A percentile compares a stretch with the other conserved stretches of the same genome.
Conservation (phyloP, 2,888 invertebrate genomes). For the Chymomyza amoena region DNA sequence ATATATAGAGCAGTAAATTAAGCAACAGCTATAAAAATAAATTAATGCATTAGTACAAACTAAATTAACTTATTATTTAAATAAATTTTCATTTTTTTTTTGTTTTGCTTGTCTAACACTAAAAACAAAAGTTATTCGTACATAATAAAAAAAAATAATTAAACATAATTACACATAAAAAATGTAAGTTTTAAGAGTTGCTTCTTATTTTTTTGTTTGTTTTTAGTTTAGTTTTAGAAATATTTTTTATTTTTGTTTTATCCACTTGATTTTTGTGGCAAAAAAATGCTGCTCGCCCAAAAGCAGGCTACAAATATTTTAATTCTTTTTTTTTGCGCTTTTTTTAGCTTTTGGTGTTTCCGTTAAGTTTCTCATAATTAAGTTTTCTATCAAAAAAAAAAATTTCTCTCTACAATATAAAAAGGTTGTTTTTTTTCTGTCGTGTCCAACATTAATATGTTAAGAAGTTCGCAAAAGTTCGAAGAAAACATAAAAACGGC, state of each 20-base stretch:
- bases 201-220: constrained; percentile 13
- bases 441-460: not conserved
- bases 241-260: constrained; percentile 30
- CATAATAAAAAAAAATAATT: constrained; percentile 17
- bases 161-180: constrained; percentile 21
- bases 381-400: constrained; percentile 34
- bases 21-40: constrained; percentile 51
- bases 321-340: not conserved
- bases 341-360: constrained; percentile 30
- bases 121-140: constrained; percentile 49
- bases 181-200: constrained; percentile 27
- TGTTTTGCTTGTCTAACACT: constrained; percentile 36
- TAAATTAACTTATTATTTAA: constrained; percentile 49
- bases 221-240: constrained; percentile 21
- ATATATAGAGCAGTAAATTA: constrained; percentile 28
- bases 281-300: constrained; percentile 13
- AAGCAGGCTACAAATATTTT: constrained; percentile 27
- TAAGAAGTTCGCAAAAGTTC: no score
- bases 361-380: constrained; percentile 7
- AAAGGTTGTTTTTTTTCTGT: not conserved
- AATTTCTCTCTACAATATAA: not conserved
- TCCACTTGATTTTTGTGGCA: not conserved
- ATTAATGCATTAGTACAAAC: constrained; percentile 65
- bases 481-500: no score
- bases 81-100: constrained; percentile 9